Percentiles rank a stretch among this genome's conserved stretches.
phyloP scores from a whole-genome alignment of 2,797 vertebrate species.

The Parotocinclus haroldoi region DNA sequence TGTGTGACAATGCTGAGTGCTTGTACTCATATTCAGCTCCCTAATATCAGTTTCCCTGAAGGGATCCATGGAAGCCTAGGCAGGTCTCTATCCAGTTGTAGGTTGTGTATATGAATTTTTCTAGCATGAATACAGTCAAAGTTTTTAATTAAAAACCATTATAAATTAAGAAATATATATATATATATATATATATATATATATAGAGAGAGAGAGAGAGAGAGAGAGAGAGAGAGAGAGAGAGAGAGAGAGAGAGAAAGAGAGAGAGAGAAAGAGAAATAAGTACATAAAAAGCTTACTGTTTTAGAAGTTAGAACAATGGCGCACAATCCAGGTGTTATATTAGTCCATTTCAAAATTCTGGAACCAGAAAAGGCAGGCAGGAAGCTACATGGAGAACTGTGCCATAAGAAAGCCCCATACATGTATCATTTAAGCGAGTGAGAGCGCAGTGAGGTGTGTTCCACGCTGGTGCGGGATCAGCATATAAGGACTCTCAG shows the following conservation, averaged over 20 bases:
- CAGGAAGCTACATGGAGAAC: slow-evolving; percentile 16
- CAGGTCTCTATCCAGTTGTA: too few relatives aligned
- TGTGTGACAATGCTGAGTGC: slow-evolving; percentile 31
- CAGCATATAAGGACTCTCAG: slow-evolving; percentile 61
- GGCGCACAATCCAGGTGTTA: slow-evolving; percentile 9
- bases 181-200: too few relatives aligned
- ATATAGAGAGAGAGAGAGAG: too few relatives aligned
- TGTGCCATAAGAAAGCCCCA: slow-evolving; percentile 23
- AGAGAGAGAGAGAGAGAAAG: too few relatives aligned
- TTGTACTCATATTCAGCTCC: slow-evolving; percentile 34
- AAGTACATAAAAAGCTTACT: too few relatives aligned
- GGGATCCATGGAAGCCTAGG: too few relatives aligned
- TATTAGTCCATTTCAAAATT: slow-evolving; percentile 25
- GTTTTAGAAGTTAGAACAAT: slow-evolving; percentile 22
- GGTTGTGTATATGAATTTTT: too few relatives aligned
- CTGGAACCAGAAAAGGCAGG: slow-evolving; percentile 23
- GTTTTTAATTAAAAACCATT: too few relatives aligned
- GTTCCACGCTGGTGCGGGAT: slow-evolving; percentile 54
- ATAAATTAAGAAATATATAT: too few relatives aligned
- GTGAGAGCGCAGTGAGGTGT: slow-evolving; percentile 34
- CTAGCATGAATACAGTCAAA: too few relatives aligned
- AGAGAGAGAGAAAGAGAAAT: slow-evolving; percentile 4
- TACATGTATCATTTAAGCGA: slow-evolving; percentile 11
- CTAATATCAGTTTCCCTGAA: too few relatives aligned
- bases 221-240: too few relatives aligned